Evolutionary conservation across 2,113 vertebrate species (phyloP), one percentile per base, ranked within the genome.

Genomic region (Ammospiza nelsoni): DNA sequence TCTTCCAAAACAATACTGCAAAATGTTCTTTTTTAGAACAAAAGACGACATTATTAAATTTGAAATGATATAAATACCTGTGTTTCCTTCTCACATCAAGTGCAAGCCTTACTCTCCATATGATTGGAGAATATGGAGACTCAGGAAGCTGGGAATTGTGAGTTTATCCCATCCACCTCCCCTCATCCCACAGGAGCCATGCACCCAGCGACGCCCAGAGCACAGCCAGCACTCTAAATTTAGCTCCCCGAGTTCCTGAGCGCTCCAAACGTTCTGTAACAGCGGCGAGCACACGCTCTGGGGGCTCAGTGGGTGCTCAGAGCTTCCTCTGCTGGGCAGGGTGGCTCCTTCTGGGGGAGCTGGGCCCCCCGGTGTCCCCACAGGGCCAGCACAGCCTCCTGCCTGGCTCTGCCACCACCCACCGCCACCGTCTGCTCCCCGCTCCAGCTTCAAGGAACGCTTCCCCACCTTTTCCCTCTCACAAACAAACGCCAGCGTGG

Each of bases 401-500:
- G 94, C 92, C 94, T 90, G 33, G 35, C 84, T 93, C 63, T 91
- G 95, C 94, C 94, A 44, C 93, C 96, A 90, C 97, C 96, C 96
- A 92, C 97, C 92, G 95, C 59, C 51, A 33, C 94, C 96, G 66
- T 96, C 92, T 97, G 98, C 87, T 95, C 90, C 78, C 12, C 61
- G 37, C n/a, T 61, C 85, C 83, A 91, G 96, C 97, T 93, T 95
- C 72, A 35, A 35, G 35, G 35, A 35, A 35, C 35, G 35, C 24
- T 84, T 97, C 72, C 93, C 93, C 96, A 97, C 97, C 94, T 97
- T 96, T 93, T 94, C 92, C 95, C 94, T 96, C 96, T 92, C 89
- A 80, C 94, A 85, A 97, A 94, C 94, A 97, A 98, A 97, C 95
- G 96, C 67, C 95, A 91, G 61, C 78, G 6, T 96, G 97, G 97